phyloP scores from a whole-genome alignment of 2,797 vertebrate species.

The Gymnopithys bicolor region DNA sequence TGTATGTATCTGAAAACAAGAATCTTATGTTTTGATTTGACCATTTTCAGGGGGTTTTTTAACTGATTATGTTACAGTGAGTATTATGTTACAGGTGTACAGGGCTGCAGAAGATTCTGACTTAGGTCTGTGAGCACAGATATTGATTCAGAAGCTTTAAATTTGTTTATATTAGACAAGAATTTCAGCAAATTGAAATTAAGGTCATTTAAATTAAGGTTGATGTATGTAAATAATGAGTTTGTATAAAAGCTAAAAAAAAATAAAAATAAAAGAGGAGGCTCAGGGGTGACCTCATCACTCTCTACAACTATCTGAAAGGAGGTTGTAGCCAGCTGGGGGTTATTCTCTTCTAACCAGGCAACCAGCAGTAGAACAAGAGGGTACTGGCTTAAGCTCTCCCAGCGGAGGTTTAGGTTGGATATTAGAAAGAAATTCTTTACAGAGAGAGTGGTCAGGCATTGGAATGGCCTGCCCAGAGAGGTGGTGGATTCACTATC shows the following conservation, averaged over 20 bases:
- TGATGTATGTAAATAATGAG: neutral
- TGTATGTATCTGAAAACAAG: neutral
- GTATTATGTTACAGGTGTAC: neutral
- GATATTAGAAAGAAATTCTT: too few species aligned
- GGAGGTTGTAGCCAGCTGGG: too few species aligned
- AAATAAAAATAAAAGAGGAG: too few species aligned
- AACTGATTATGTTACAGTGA: neutral
- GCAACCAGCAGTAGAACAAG: too few species aligned
- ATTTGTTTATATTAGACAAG: neutral
- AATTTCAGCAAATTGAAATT: neutral
- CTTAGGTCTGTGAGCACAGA: neutral
- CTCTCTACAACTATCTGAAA: too few species aligned
- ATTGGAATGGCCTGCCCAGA: too few species aligned
- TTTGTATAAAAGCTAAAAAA: neutral
- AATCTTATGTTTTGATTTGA: neutral
- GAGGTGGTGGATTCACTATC: too few species aligned
- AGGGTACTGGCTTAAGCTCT: too few species aligned
- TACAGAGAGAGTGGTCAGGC: too few species aligned
- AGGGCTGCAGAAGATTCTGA: neutral
- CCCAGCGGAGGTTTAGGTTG: too few species aligned
- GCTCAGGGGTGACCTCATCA: too few species aligned
- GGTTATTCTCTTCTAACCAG: too few species aligned
- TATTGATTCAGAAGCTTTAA: neutral
- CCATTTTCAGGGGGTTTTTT: accelerated
- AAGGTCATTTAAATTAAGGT: neutral